A percentile compares a stretch with the other conserved stretches of the same genome.
phyloP scores from a whole-genome alignment of 2,888 invertebrate genomes.

The Lycaena phlaeas region DNA sequence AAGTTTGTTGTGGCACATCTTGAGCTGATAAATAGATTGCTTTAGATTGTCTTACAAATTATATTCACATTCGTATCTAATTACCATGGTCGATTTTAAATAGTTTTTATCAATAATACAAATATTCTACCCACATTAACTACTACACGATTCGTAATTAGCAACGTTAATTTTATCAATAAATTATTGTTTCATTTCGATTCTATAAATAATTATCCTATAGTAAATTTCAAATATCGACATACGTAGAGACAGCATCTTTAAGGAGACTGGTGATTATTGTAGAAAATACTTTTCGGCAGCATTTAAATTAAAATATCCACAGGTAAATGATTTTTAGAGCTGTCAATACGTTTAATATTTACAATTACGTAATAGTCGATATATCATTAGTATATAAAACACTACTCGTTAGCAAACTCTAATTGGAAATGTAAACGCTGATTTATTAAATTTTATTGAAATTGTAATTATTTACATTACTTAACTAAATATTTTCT shows the following conservation, averaged over 20 bases:
- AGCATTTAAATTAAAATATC: background rate
- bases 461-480: constrained; percentile 5
- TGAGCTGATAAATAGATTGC: constrained; percentile 31
- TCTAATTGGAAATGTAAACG: constrained; percentile 5
- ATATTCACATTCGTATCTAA: constrained; percentile 6
- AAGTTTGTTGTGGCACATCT: constrained; percentile 42
- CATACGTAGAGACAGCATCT: constrained; percentile 2
- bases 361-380: background rate
- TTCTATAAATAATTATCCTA: constrained; percentile 1
- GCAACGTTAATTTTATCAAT: background rate
- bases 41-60: constrained; percentile 18
- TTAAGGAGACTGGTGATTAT: no score
- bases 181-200: constrained; percentile 6
- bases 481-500: constrained; percentile 12
- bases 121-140: constrained; percentile 7
- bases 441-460: constrained; percentile 1
- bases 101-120: background rate
- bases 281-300: no score
- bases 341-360: constrained; percentile 1
- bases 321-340: background rate
- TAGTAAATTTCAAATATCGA: background rate
- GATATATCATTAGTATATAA: constrained; percentile 1
- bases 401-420: background rate
- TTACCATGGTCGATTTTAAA: constrained; percentile 2
- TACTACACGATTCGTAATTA: constrained; percentile 2